Conservation (phyloP, 2,888 invertebrate genomes). For the Ochropleura leucogaster region DNA sequence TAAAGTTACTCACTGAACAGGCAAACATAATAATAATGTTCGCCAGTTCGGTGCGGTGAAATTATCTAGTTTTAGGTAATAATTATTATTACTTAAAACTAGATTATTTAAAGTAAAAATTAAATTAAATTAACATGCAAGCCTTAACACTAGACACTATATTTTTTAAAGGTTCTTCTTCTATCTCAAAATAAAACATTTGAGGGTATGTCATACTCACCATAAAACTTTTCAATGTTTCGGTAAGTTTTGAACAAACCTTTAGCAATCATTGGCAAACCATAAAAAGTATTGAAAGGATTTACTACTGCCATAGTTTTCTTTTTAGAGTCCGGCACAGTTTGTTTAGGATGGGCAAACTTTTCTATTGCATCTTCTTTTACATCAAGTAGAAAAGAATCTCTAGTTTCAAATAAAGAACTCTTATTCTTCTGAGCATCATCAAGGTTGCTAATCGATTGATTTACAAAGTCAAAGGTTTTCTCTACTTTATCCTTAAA, state of each 20-base stretch:
- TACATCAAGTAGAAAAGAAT: conserved; percentile 84
- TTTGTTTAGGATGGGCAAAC: conserved; percentile 51
- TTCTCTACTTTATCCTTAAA: conserved; percentile 71
- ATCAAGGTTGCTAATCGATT: conserved; percentile 85
- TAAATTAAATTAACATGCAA: no score
- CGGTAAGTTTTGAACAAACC: conserved; percentile 93
- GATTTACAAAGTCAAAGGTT: conserved; percentile 89
- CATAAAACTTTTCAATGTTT: conserved; percentile 95
- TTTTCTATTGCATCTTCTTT: conserved; percentile 77
- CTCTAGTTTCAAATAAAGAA: conserved; percentile 82
- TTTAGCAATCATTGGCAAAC: conserved; percentile 93
- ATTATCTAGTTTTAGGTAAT: no score
- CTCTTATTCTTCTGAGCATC: conserved; percentile 73
- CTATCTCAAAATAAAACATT: neutral
- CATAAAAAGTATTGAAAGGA: conserved; percentile 92
- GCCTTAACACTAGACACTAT: no score
- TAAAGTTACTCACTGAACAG: no score
- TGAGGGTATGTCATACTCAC: conserved; percentile 84
- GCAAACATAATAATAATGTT: no score
- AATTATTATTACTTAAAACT: no score
- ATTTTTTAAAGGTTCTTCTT: neutral
- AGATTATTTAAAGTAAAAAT: no score
- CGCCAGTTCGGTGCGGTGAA: no score
- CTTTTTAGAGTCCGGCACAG: conserved; percentile 43
- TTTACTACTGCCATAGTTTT: conserved; percentile 42